Percentiles rank a stretch among this genome's conserved stretches.
Evolutionary conservation across 2,888 invertebrate genomes (phyloP).

Genomic region (Caenorhabditis auriculariae): DNA sequence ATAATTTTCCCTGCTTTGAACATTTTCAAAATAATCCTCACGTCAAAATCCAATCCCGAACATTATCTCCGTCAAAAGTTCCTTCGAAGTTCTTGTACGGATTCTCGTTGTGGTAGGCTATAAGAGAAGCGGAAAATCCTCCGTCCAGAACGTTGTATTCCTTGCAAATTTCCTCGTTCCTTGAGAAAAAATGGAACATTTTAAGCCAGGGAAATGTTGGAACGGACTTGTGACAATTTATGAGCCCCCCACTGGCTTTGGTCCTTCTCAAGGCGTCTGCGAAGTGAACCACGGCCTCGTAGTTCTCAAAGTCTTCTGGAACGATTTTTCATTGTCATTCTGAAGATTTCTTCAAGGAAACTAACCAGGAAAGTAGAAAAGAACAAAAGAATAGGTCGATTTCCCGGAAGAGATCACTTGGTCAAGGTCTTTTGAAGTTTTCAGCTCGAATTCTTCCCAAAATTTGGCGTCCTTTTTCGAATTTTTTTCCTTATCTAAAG

Average conservation of each 20-base stretch:
- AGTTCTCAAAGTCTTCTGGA: constrained; percentile 13
- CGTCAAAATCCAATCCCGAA: constrained; percentile 21
- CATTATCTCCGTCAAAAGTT: constrained; percentile 3
- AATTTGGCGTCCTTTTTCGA: not conserved
- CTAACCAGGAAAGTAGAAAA: no score
- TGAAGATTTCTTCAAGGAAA: not conserved
- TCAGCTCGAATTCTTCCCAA: constrained; percentile 3
- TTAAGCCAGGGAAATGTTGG: not conserved
- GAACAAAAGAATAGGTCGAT: no score
- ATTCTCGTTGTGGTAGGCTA: not conserved
- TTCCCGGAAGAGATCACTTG: not conserved
- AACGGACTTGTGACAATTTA: not conserved
- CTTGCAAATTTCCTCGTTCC: not conserved
- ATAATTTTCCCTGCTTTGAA: not conserved
- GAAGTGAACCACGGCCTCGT: constrained; percentile 14
- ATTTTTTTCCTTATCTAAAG: no score
- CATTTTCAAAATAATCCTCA: constrained; percentile 2
- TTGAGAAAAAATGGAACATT: not conserved
- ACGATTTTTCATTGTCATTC: not conserved
- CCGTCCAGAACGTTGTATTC: not conserved
- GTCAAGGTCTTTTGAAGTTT: not conserved
- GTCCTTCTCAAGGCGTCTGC: constrained; percentile 4
- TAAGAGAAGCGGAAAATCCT: not conserved
- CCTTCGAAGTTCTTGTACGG: constrained; percentile 1
- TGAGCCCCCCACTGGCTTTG: not conserved